Base-by-base conservation (phyloP, 2,888 invertebrate species). In the Drosophila neonasuta region DNA sequence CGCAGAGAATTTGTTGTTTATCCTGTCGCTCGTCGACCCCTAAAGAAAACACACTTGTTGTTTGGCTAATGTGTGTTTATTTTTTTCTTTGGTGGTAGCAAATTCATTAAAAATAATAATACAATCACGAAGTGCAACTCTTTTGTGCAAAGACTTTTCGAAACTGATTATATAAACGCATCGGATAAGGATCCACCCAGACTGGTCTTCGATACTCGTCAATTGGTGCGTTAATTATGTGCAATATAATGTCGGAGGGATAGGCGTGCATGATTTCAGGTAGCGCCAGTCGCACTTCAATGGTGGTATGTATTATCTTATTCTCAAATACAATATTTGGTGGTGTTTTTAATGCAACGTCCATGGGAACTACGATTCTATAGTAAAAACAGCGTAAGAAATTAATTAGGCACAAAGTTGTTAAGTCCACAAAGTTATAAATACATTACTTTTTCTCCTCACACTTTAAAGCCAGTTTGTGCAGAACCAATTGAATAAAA, bases 1-100 rank as follows among this genome's bases (percentile, higher is more conserved):
- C 81, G 81, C 87, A 82, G 49, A 17, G 49, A 9, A 55, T 76
- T 76, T 81, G 87, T 86, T 84, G 61, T 64, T 68, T 61, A 42
- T 54, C 58, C 7, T 36, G 68, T 54, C 42, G 24, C 42, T 36
- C 8, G 13, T 10, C 13, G 15, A 64, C 45, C 17, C 41, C 30
- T 13, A 9, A 41, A n/a, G n/a, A n/a, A 13, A 10, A 8, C 49
- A 56, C 72, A 74, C 62, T 83, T 71, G 70, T 74, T 72, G 67
- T 63, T 11, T 52, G 15, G 39, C 24, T 51, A 32, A 32, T 32
- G 32, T 10, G 32, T 32, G 32, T 32, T 32, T 32, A 32, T 32
- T 32, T 9, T 32, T 32, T 32, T 9, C 10, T 32, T 8, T 32
- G 10, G 32, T 32, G 32, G 32, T 9, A 32, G 32, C 32, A 32